These are phyloP conservation scores for Timema podura DNA, from an alignment of 2,888 invertebrate genomes.

Conservation along the genomic window DNA sequence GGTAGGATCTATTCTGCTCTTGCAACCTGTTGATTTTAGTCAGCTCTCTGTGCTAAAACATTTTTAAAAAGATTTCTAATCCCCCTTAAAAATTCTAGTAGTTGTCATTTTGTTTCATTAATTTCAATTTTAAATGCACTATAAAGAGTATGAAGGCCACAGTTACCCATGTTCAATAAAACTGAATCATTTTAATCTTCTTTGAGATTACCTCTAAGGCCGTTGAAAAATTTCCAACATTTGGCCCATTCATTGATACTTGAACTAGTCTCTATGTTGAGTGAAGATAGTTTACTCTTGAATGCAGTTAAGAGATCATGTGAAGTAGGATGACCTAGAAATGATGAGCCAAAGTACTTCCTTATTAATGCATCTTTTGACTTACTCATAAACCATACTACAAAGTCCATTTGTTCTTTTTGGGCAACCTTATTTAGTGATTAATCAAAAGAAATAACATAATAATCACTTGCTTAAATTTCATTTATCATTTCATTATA, in stretches of 20 bases:
- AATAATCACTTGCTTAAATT: background rate
- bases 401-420: no score
- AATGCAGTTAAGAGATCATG: background rate
- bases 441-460: no score
- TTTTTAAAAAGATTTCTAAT: slow-evolving; percentile 27
- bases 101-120: slow-evolving; percentile 19
- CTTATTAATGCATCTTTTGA: background rate
- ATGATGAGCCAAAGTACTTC: background rate
- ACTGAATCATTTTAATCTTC: background rate
- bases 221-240: background rate
- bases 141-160: background rate
- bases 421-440: no score
- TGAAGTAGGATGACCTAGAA: slow-evolving; percentile 12
- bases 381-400: background rate
- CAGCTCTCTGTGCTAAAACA: slow-evolving; percentile 23
- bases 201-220: background rate
- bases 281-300: background rate
- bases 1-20: slow-evolving; percentile 24
- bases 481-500: background rate
- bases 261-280: background rate
- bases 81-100: slow-evolving; percentile 23
- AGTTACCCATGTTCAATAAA: background rate
- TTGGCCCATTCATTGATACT: slow-evolving; percentile 11
- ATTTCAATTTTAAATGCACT: slow-evolving; percentile 9
- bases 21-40: slow-evolving; percentile 28